Base-by-base conservation (phyloP, 92 coral and sea anemone genomes). In the Galaxea fascicularis region DNA sequence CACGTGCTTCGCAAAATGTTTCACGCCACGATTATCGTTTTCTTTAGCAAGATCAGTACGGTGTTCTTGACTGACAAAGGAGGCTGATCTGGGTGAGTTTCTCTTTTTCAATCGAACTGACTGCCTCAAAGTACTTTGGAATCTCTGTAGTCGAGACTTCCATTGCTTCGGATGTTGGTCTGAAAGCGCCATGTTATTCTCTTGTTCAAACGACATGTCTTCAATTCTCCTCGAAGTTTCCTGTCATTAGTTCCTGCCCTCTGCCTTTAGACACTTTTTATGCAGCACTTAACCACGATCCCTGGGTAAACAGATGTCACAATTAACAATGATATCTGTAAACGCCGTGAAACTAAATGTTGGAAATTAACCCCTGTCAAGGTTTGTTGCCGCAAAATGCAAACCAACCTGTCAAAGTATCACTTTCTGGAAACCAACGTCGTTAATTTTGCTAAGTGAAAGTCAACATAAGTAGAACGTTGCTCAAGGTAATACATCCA, bases 61-160 rank as follows among this genome's bases (percentile, higher is more conserved):
- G 21, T n/a, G 18, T 41, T 70, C 70, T 71, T 62, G 78, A 25
- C 17, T 65, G 1, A n/a, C 17, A 63, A 21, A n/a, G 15, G 73
- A 45, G 46, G 83, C 54, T 56, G 76, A 44, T 56, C 67, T 62
- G 16, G 54, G 59, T 22, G 77, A 69, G 24, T 57, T 27, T 63
- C 86, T 27, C 14, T 44, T 89, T 46, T 85, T 89, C 35, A 77
- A n/a, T 65, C 92, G 83, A 54, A 89, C 35, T 11, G 92, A 89
- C 20, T 65, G 71, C 29, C 92, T 86, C 35, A 86, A 70, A 18
- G 90, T 80, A 27, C 64, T 80, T 25, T 85, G 90, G 17, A 86
- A 66, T 39, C 82, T 80, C 10, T 90, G 93, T 31, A 90, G 85
- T 30, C 93, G 93, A 39, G 78, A 68, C 30, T 85, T 85, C 90